Conservation (phyloP, 1,140 invertebrate genomes). For the Zaprionus lachaisei region DNA sequence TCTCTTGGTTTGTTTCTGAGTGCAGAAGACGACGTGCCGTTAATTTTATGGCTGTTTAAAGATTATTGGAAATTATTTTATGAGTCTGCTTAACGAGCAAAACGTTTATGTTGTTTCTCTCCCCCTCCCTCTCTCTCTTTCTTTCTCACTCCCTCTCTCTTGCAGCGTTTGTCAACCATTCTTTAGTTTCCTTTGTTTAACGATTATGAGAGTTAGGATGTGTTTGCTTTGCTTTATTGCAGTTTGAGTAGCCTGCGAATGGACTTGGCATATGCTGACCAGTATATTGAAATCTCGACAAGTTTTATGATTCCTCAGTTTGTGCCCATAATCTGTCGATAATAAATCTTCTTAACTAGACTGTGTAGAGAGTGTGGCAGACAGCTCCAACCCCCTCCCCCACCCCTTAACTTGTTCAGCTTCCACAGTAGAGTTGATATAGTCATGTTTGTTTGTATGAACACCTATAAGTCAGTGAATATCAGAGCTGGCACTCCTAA, state of each 20-base stretch:
- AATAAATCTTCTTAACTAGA: slow-evolving; percentile 4
- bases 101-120: slow-evolving; percentile 46
- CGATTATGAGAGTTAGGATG: slow-evolving; percentile 4
- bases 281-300: neutral
- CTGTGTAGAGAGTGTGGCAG: too few species aligned
- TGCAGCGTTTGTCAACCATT: neutral
- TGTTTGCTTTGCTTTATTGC: slow-evolving; percentile 7
- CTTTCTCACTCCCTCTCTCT: neutral
- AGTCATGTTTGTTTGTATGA: too few species aligned
- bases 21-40: slow-evolving; percentile 58
- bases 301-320: neutral
- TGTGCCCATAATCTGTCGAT: slow-evolving; percentile 4
- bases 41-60: slow-evolving; percentile 80
- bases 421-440: too few species aligned
- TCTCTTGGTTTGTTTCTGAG: neutral
- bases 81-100: slow-evolving; percentile 70
- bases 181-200: slow-evolving; percentile 5
- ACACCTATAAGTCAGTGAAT: too few species aligned
- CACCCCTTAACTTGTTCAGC: too few species aligned
- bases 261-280: neutral
- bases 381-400: too few species aligned
- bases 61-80: slow-evolving; percentile 82
- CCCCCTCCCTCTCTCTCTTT: slow-evolving; percentile 2
- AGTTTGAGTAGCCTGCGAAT: neutral
- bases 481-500: too few species aligned